These are phyloP conservation scores for Pandion haliaetus DNA, from an alignment of 2,113 vertebrate genomes.

Conservation along the genomic window DNA sequence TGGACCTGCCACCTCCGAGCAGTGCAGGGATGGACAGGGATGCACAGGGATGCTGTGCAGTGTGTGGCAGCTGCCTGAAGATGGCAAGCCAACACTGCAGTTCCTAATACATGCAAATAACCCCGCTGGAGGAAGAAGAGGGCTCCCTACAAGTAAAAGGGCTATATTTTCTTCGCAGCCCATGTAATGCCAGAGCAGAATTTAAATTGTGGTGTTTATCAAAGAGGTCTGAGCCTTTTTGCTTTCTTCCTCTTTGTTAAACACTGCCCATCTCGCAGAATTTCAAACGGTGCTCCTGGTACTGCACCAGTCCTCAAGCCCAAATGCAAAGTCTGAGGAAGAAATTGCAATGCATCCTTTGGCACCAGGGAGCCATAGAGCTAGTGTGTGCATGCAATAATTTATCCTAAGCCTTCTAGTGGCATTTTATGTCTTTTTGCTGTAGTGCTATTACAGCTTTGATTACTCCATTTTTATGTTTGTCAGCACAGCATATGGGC, in stretches of 20 bases:
- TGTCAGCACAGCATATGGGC: slow-evolving; percentile 74
- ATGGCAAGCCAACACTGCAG: slow-evolving; percentile 66
- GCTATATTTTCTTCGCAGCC: slow-evolving; percentile 25
- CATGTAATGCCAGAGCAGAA: slow-evolving; percentile 27
- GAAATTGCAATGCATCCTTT: slow-evolving; percentile 63
- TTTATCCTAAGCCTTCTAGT: slow-evolving; percentile 71
- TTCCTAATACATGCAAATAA: slow-evolving; percentile 48
- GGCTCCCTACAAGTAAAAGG: slow-evolving; percentile 14
- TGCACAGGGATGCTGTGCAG: slow-evolving; percentile 25
- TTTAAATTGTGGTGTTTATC: slow-evolving; percentile 20
- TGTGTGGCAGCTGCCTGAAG: slow-evolving; percentile 62
- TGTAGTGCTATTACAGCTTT: slow-evolving; percentile 73
- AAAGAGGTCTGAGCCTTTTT: background rate
- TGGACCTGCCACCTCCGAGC: background rate
- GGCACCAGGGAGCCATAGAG: slow-evolving; percentile 67
- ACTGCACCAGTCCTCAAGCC: slow-evolving; percentile 31
- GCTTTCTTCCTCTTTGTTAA: background rate
- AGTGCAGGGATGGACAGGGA: background rate
- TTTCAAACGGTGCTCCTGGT: background rate
- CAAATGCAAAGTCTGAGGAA: slow-evolving; percentile 49
- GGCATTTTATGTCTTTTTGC: slow-evolving; percentile 74
- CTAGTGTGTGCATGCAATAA: slow-evolving; percentile 60
- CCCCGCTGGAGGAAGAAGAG: background rate
- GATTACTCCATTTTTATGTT: slow-evolving; percentile 77
- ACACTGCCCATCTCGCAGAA: background rate